Conservation (phyloP, 2,888 invertebrate genomes). For the Lithophane socia region DNA sequence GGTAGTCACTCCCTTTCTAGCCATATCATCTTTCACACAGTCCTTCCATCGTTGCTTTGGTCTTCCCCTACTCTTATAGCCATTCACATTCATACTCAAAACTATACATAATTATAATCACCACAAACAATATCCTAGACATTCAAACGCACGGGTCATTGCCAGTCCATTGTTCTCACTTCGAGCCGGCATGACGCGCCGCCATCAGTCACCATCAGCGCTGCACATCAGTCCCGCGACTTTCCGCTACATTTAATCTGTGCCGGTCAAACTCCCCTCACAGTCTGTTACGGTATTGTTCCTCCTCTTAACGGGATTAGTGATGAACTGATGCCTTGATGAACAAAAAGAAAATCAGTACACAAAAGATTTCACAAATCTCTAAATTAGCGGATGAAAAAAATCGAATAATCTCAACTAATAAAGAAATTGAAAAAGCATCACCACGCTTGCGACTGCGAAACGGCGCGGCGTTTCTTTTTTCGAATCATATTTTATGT, state of each 20-base stretch:
- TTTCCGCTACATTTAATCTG: conserved; percentile 63
- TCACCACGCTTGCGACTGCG: too few species aligned
- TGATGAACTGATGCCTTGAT: background rate
- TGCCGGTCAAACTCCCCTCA: conserved; percentile 17
- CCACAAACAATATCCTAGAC: background rate
- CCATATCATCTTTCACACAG: background rate
- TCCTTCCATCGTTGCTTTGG: background rate
- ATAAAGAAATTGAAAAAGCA: too few species aligned
- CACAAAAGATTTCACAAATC: background rate
- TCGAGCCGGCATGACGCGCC: conserved; percentile 19
- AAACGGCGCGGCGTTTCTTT: too few species aligned
- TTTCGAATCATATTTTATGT: too few species aligned
- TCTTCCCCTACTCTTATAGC: background rate
- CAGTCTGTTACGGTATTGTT: background rate
- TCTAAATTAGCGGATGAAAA: too few species aligned
- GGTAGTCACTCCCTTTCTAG: background rate
- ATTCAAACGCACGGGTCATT: conserved; percentile 38
- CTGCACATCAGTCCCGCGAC: conserved; percentile 27
- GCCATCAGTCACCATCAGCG: conserved; percentile 26
- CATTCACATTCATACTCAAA: background rate
- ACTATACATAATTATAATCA: conserved; percentile 7
- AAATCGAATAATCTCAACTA: too few species aligned
- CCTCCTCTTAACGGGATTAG: background rate
- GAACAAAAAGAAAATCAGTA: background rate
- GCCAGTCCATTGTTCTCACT: conserved; percentile 37